Conservation (phyloP, 2,113 vertebrate species). For the Channa argus region DNA sequence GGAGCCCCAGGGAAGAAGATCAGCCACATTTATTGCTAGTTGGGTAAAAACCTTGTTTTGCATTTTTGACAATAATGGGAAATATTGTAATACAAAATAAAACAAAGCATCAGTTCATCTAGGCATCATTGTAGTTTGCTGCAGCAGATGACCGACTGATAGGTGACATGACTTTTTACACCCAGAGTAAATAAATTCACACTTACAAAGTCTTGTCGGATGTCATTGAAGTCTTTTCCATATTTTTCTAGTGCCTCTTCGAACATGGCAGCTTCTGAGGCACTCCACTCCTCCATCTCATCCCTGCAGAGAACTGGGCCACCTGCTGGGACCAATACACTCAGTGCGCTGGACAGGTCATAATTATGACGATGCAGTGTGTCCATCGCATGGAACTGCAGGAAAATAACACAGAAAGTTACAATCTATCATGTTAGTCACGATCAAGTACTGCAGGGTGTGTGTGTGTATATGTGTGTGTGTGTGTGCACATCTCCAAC, state of each 20-base stretch:
- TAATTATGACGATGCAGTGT: slow-evolving; percentile 94
- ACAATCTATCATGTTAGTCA: neutral
- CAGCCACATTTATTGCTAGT: too few species aligned
- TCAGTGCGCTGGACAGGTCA: slow-evolving; percentile 93
- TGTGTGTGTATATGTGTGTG: neutral
- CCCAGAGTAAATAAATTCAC: neutral
- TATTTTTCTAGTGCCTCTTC: slow-evolving; percentile 98
- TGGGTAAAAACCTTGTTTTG: too few species aligned
- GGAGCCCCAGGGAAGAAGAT: too few species aligned
- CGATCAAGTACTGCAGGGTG: neutral
- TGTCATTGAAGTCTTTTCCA: slow-evolving; percentile 98
- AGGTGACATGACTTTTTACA: too few species aligned
- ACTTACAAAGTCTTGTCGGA: slow-evolving; percentile 99
- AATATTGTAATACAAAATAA: too few species aligned
- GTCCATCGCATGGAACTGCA: slow-evolving; percentile 97
- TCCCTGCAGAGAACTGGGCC: slow-evolving; percentile 96
- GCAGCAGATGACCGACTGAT: too few species aligned
- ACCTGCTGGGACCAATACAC: slow-evolving; percentile 93
- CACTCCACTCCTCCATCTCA: slow-evolving; percentile 99
- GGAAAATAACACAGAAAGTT: neutral
- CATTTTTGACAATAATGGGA: too few species aligned
- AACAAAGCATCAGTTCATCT: too few species aligned
- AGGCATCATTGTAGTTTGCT: too few species aligned
- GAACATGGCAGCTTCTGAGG: slow-evolving; percentile 96
- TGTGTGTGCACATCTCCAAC: slow-evolving; percentile 30